Base-by-base conservation (phyloP, 2,113 vertebrate species). In the Neotragus pygmaeus region DNA sequence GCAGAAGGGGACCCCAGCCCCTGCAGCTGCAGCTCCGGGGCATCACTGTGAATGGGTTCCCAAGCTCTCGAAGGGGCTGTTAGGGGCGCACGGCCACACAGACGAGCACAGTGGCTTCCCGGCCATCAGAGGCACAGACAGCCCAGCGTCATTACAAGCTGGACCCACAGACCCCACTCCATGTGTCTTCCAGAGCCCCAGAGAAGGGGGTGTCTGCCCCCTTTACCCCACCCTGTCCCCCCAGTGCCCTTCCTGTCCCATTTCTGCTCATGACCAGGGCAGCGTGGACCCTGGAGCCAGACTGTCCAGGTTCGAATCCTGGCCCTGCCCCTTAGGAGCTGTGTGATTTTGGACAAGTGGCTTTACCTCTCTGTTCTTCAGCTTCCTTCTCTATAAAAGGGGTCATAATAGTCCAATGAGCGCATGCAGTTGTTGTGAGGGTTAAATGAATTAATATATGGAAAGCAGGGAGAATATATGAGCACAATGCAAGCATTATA, bases 51-150 rank as follows among this genome's bases (percentile, higher is more conserved):
- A 7, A 3, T 23, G n/a, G 33, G 17, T 60, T 33, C 45, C 60
- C 62, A 55, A 15, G 3, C n/a, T 89, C 14, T 11, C 11, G 1
- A 51, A 16, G 10, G 28, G 8, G 11, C 36, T 7, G 8, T 9
- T 14, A 16, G 45, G 30, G 0, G 1, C 19, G 0, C 2, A 5
- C 2, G 12, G 30, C 60, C 55, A 27, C 78, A 7, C 33, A 17
- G 77, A 57, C 4, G 10, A 55, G 39, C 43, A 11, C 0, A 0
- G 17, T 21, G 30, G 2, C 87, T 25, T 70, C 36, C 57, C 25
- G 25, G 5, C 17, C 85, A 10, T n/a, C 78, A 17, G 78, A 36
- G n/a, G 49, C 39, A 15, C 55, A 55, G 27, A 25, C 1, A 8
- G 36, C 85, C 62, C 47, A 19, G 64, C 2, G 1, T 5, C 51